Evolutionary conservation across 2,888 invertebrate genomes (phyloP), one percentile per base, ranked within the genome.

Genomic region (Pilophorus perplexus): DNA sequence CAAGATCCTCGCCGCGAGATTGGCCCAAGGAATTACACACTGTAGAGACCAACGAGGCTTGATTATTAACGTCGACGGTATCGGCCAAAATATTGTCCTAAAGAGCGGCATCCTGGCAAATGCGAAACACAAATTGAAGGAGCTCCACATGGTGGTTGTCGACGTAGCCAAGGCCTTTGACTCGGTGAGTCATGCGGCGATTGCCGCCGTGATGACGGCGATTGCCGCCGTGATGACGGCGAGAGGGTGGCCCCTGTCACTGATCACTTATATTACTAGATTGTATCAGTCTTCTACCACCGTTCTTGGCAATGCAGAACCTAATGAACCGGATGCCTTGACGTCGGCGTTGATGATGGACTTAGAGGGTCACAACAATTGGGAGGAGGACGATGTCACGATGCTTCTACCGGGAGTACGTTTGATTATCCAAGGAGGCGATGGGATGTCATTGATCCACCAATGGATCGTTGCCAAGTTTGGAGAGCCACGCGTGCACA

Each of bases 111-210:
- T 74, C 71, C 68, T 75, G 46, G n/a, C 20, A 5, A 18, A n/a
- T n/a, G 62, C 54, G 2, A 18, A 28, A 18, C n/a, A 8, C 6
- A 10, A 25, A 1, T 2, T 12, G 3, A n/a, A 23, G 27, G 52
- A 40, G 27, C 6, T 68, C 2, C 59, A 50, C 27, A 2, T 68
- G 22, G 46, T 52, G n/a, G 46, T 55, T 16, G 25, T 27, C 20
- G 79, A 79, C 70, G 75, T 79, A 27, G 74, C 76, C 12, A 79
- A 79, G 71, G 79, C 78, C 2, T 79, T 77, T 70, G 78, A 78
- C 68, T 75, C 73, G 0, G 73, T 76, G 62, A 74, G 74, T 16
- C 75, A 76, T 54, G n/a, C n/a, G n/a, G n/a, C n/a, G n/a, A n/a
- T n/a, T n/a, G n/a, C n/a, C n/a, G n/a, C n/a, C n/a, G n/a, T n/a